A percentile compares a stretch with the other conserved stretches of the same genome.
These are phyloP conservation scores for Hemistola chrysoprasaria DNA, from an alignment of 2,888 invertebrate genomes.

Conservation along the genomic window DNA sequence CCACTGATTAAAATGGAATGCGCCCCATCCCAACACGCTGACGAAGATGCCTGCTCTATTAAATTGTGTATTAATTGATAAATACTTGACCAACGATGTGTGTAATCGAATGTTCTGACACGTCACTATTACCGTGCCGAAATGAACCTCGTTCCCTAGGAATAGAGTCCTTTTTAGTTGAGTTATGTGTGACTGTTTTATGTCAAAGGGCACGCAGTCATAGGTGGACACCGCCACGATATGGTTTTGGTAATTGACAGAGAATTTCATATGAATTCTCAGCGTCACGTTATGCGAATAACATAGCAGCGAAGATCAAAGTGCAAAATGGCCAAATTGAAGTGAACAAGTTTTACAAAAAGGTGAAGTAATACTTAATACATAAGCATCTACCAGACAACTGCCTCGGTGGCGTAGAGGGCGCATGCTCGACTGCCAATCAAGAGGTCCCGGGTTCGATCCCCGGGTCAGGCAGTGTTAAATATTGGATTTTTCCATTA, in stretches of 20 bases:
- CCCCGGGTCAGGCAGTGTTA: no score
- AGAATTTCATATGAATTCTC: constrained; percentile 41
- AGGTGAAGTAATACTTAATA: no score
- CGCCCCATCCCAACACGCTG: constrained; percentile 41
- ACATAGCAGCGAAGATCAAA: constrained; percentile 4
- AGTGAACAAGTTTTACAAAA: constrained; percentile 1
- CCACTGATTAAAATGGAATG: constrained; percentile 58
- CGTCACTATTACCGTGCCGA: constrained; percentile 17
- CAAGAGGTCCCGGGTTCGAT: no score
- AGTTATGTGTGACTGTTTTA: constrained; percentile 14
- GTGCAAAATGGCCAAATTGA: background rate
- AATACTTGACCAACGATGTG: constrained; percentile 76
- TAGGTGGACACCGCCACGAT: constrained; percentile 37
- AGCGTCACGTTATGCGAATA: constrained; percentile 15
- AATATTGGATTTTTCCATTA: no score
- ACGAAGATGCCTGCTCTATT: constrained; percentile 66
- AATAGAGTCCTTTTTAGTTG: constrained; percentile 28
- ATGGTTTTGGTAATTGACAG: constrained; percentile 34
- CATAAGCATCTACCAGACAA: no score
- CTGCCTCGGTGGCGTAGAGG: no score
- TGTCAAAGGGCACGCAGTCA: constrained; percentile 29
- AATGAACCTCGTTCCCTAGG: background rate
- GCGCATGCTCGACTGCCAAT: no score
- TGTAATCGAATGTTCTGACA: constrained; percentile 77
- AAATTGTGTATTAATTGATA: constrained; percentile 75